A percentile compares a stretch with the other conserved stretches of the same genome.
These are phyloP conservation scores for Coregonus ussuriensis DNA, from an alignment of 2,797 vertebrate genomes.

Conservation along the genomic window DNA sequence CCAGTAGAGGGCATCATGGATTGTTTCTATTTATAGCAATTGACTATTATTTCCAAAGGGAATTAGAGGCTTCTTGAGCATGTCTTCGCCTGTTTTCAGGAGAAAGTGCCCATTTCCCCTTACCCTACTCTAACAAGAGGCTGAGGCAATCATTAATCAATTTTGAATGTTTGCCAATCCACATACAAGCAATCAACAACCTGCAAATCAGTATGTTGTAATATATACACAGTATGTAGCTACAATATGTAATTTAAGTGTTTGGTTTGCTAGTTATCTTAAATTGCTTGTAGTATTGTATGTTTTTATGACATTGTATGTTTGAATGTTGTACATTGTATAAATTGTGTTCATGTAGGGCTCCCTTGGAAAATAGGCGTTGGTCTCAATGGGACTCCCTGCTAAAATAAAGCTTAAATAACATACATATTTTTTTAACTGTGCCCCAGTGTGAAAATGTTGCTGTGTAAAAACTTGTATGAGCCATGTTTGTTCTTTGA, in stretches of 20 bases:
- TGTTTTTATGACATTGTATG: too few relatives aligned
- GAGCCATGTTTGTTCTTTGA: too few relatives aligned
- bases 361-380: neutral
- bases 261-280: too few relatives aligned
- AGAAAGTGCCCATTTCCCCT: constrained; percentile 47
- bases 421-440: too few relatives aligned
- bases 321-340: too few relatives aligned
- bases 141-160: constrained; percentile 6
- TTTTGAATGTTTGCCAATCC: neutral
- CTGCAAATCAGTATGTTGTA: neutral
- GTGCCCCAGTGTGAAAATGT: too few relatives aligned
- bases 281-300: too few relatives aligned
- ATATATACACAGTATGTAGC: neutral
- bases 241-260: neutral
- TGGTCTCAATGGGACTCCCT: too few relatives aligned
- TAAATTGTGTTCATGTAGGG: too few relatives aligned
- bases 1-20: constrained; percentile 69
- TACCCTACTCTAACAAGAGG: constrained; percentile 23
- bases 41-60: constrained; percentile 75
- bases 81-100: constrained; percentile 66
- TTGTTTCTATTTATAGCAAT: constrained; percentile 72
- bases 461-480: too few relatives aligned
- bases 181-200: neutral
- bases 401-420: too few relatives aligned
- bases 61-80: constrained; percentile 73